Base-by-base conservation (phyloP, 2,113 vertebrate genomes). In the Protobothrops mucrosquamatus region DNA sequence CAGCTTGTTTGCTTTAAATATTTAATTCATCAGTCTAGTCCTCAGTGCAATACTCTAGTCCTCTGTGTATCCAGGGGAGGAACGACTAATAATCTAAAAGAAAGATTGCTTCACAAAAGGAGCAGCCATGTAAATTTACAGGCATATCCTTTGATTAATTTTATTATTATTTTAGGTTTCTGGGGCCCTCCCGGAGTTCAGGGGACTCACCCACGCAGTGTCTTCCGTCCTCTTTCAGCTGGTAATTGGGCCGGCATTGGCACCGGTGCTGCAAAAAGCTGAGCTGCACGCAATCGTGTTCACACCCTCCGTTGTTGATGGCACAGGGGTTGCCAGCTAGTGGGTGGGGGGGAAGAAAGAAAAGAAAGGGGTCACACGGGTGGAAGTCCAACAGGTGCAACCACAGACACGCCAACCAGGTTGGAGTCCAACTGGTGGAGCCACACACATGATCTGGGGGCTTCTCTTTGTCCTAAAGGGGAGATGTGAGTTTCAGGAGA, bases 271-370 rank as follows among this genome's bases (percentile, higher is more conserved):
- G 98, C 0, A 97, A 95, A 4, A 94, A 94, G 0, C 98, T 98
- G 96, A 99, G 97, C 97, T 99, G 98, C 88, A 98, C 94, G 0
- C 99, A 99, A 93, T 97, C 94, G 11, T 99, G 99, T 87, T 99
- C 98, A 0, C 99, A 99, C 94, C 99, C 99, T 0, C 99, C 99
- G 0, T 99, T 99, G 94, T 98, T 97, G 92, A 99, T 87, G 18
- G 98, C 88, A 0, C 99, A 99, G 0, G 98, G 97, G 95, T 96
- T 97, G 89, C 98, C 91, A 2, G 98, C 99, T 99, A 23, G 8
- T 0, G 90, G 52, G 29, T 6, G 86, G 55, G 15, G 8, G 4
- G 8, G 0, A 2, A 48, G 46, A 48, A 48, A 6, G 15, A 59
- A 48, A 48, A 6, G 15, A 59, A 91, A 15, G 0, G 0, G 15